These are phyloP conservation scores for Physocephala rufipes DNA, from an alignment of 2,888 invertebrate species.

Conservation along the genomic window DNA sequence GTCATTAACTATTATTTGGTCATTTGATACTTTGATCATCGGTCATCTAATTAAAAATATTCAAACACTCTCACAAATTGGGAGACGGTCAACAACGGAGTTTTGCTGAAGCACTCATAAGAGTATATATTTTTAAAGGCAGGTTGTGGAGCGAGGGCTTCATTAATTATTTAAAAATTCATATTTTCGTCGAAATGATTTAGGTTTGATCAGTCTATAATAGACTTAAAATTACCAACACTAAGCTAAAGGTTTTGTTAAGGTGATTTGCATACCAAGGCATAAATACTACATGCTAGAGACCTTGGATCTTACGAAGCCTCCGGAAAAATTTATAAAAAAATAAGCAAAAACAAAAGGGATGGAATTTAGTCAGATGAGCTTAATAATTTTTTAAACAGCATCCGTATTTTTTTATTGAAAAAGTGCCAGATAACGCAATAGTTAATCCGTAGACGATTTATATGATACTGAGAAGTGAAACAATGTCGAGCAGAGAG, in stretches of 20 bases:
- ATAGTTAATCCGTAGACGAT: slow-evolving; percentile 54
- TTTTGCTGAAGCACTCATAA: too few relatives aligned
- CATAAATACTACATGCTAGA: background rate
- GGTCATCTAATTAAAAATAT: too few relatives aligned
- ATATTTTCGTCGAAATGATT: slow-evolving; percentile 32
- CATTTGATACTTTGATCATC: too few relatives aligned
- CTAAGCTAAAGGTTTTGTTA: background rate
- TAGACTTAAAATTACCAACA: slow-evolving; percentile 59
- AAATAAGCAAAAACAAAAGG: slow-evolving; percentile 25
- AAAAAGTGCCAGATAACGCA: slow-evolving; percentile 47
- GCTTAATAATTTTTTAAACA: slow-evolving; percentile 55
- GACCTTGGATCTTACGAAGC: slow-evolving; percentile 7
- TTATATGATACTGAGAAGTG: slow-evolving; percentile 52
- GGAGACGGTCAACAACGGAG: too few relatives aligned
- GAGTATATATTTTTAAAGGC: background rate
- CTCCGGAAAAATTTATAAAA: background rate
- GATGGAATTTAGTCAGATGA: slow-evolving; percentile 48
- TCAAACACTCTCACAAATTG: too few relatives aligned
- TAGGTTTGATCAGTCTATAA: slow-evolving; percentile 57
- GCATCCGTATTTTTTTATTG: slow-evolving; percentile 9
- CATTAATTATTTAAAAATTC: slow-evolving; percentile 20
- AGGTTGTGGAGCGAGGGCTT: background rate
- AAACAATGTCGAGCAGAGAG: slow-evolving; percentile 45
- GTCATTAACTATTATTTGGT: too few relatives aligned
- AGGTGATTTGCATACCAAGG: slow-evolving; percentile 55